Evolutionary conservation across 2,113 vertebrate genomes (phyloP).

Genomic region (human): DNA sequence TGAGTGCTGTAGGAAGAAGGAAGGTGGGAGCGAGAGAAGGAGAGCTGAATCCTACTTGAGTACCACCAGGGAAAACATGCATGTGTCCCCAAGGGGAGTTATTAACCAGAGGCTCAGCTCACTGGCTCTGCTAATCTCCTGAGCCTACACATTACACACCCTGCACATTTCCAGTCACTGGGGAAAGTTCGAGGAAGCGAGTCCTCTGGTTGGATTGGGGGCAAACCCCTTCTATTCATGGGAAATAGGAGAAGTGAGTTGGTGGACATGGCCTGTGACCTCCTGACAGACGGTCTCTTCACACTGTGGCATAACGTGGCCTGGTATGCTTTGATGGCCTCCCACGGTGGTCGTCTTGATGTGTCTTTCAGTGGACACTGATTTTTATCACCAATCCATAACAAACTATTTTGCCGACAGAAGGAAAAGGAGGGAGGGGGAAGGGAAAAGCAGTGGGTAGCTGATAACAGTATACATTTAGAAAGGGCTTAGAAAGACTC

Average conservation of each 20-base stretch:
- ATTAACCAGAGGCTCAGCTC: neutral
- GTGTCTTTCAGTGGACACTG: slow-evolving; percentile 82
- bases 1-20: neutral
- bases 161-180: neutral
- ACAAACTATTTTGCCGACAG: slow-evolving; percentile 76
- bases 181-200: neutral
- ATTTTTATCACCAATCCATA: slow-evolving; percentile 84
- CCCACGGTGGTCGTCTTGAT: slow-evolving; percentile 78
- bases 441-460: slow-evolving; percentile 35
- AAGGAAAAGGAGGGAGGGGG: slow-evolving; percentile 45
- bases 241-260: slow-evolving; percentile 68
- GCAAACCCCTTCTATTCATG: slow-evolving; percentile 14
- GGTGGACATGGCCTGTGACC: slow-evolving; percentile 65
- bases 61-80: neutral
- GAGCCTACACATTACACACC: neutral
- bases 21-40: neutral
- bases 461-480: slow-evolving; percentile 58
- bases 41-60: neutral
- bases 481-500: slow-evolving; percentile 34
- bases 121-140: neutral
- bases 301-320: slow-evolving; percentile 78
- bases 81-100: neutral
- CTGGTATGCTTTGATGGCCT: slow-evolving; percentile 82
- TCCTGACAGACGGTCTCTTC: slow-evolving; percentile 82
- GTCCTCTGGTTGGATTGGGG: neutral